These are phyloP conservation scores for Pygocentrus nattereri DNA, from an alignment of 2,797 vertebrate genomes.

Conservation along the genomic window DNA sequence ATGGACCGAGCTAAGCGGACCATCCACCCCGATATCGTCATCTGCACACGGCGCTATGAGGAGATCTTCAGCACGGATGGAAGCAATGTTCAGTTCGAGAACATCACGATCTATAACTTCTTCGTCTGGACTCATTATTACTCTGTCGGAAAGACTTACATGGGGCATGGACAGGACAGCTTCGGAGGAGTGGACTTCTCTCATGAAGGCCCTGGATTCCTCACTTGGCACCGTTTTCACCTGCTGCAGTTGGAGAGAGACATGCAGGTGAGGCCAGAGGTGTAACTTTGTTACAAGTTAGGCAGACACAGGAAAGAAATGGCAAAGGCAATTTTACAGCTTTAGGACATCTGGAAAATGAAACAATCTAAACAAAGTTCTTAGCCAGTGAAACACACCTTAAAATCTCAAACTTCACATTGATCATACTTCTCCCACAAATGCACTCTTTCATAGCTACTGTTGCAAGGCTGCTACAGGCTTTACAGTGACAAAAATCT, in stretches of 20 bases:
- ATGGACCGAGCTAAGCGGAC: slow-evolving; percentile 90
- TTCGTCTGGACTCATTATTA: slow-evolving; percentile 98
- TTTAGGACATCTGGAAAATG: no score
- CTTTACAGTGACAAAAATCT: no score
- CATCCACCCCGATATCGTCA: slow-evolving; percentile 90
- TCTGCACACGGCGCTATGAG: slow-evolving; percentile 87
- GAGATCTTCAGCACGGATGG: slow-evolving; percentile 89
- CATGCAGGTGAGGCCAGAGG: slow-evolving; percentile 92
- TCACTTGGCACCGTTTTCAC: slow-evolving; percentile 96
- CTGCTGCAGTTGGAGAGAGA: slow-evolving; percentile 93
- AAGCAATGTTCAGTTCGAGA: slow-evolving; percentile 89
- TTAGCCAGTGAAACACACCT: background rate
- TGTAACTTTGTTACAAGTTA: no score
- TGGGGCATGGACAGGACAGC: slow-evolving; percentile 88
- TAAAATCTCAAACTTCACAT: no score
- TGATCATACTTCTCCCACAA: no score
- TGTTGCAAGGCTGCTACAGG: no score
- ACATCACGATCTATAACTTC: slow-evolving; percentile 94
- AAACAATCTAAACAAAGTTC: no score
- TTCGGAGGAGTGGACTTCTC: slow-evolving; percentile 94
- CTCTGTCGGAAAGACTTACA: slow-evolving; percentile 93
- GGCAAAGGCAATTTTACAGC: no score
- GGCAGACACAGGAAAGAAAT: no score
- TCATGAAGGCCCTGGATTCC: slow-evolving; percentile 95
- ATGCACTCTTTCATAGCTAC: no score